A percentile compares a stretch with the other conserved stretches of the same genome.
These are phyloP conservation scores for Cynaeus angustus DNA, from an alignment of 2,888 invertebrate species.

Conservation along the genomic window DNA sequence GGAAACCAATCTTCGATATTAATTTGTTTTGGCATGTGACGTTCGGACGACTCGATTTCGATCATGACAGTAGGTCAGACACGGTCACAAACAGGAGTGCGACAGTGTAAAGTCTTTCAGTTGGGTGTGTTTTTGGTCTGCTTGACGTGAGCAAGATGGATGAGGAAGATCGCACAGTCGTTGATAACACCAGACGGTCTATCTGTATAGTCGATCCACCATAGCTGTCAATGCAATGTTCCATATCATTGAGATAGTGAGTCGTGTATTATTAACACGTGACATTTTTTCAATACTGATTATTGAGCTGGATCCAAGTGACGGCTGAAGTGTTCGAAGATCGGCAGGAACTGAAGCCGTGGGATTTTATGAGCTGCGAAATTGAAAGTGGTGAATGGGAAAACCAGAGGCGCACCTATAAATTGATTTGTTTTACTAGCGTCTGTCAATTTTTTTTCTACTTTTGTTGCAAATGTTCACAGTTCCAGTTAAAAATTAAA, in stretches of 20 bases:
- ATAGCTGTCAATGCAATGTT: constrained; percentile 47
- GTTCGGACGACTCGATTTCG: constrained; percentile 24
- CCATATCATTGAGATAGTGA: constrained; percentile 41
- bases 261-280: constrained; percentile 46
- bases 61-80: constrained; percentile 38
- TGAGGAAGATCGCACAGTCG: constrained; percentile 37
- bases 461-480: too few species aligned
- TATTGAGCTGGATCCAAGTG: constrained; percentile 5
- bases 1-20: background rate
- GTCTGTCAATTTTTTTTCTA: too few species aligned
- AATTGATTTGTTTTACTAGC: too few species aligned
- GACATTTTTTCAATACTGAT: constrained; percentile 40
- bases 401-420: too few species aligned
- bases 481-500: too few species aligned
- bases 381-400: too few species aligned
- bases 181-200: constrained; percentile 43
- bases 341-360: too few species aligned
- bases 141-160: constrained; percentile 46
- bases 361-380: too few species aligned
- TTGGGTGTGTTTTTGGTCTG: constrained; percentile 36
- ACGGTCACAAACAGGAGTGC: constrained; percentile 34
- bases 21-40: constrained; percentile 40
- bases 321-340: constrained; percentile 4
- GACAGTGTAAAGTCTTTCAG: constrained; percentile 36
- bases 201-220: constrained; percentile 37